Evolutionary conservation across 2,797 vertebrate species (phyloP), one percentile per base, ranked within the genome.

Genomic region (Paedocypris micromegethes): DNA sequence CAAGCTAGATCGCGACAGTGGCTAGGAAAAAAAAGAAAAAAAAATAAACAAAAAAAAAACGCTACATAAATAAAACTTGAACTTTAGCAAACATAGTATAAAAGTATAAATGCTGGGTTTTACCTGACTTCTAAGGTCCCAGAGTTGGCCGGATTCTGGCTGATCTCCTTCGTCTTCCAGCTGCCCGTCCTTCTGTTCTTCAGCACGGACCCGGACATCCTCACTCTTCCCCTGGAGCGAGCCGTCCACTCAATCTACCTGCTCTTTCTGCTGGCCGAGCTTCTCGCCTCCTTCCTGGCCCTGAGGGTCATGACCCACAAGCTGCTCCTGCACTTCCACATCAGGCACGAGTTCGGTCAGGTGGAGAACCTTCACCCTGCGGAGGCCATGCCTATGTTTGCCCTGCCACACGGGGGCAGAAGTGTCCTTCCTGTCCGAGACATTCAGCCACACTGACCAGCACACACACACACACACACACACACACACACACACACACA

Each of bases 151-250:
- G 90, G 88, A 41, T 94, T 94, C 84, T 90, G 92, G 81, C 84
- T 96, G 42, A 85, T 94, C 74, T 92, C 92, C 58, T 83, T 92
- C 68, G 78, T 90, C 62, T 90, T 94, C 78, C 92, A 94, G 86
- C 84, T 92, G 70, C 93, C 93, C 0, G 79, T 93, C 40, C 76
- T 95, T 71, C 88, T 95, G n/a, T 95, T 94, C 82, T 89, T 95
- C 76, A 79, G 93, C 80, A 90, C 63, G 0, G 93, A 96, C 58
- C 77, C 87, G 65, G 85, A 82, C 5, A 74, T 85, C 60, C 9
- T 92, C 71, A 85, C 85, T 69, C 79, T 92, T 50, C 93, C 92
- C 0, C 83, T 94, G 73, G 94, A 96, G 84, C 74, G 81, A 55
- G 87, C 82, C 0, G 48, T 91, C 44, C 91, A 93, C 83, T 80